Conservation (phyloP, 1,140 invertebrate species). For the Cardiocondyla obscurior region DNA sequence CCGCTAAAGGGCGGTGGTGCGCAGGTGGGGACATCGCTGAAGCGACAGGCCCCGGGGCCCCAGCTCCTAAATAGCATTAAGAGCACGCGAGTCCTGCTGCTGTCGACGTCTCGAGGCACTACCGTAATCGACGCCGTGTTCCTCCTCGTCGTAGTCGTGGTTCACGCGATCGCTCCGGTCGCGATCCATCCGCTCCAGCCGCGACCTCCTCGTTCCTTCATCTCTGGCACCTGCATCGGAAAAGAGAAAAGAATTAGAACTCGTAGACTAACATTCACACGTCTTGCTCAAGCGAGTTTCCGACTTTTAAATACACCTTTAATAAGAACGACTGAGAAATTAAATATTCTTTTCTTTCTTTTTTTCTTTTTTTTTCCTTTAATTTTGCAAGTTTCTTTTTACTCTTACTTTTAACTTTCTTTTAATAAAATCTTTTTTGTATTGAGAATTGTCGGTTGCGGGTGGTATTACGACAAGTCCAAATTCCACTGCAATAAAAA, state of each 20-base stretch:
- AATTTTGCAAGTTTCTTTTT: too few relatives aligned
- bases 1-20: constrained; percentile 82
- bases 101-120: constrained; percentile 77
- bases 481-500: not conserved
- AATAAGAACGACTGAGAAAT: too few relatives aligned
- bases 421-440: not conserved
- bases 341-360: too few relatives aligned
- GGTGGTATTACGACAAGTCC: not conserved
- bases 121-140: constrained; percentile 75
- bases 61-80: constrained; percentile 83
- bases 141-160: constrained; percentile 80
- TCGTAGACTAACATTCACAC: not conserved
- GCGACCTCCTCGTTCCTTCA: constrained; percentile 78
- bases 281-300: constrained; percentile 12
- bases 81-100: constrained; percentile 80
- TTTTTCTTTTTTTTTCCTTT: too few relatives aligned
- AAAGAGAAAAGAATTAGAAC: not conserved
- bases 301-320: too few relatives aligned
- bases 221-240: constrained; percentile 70
- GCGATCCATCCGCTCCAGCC: constrained; percentile 77
- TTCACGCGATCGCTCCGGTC: constrained; percentile 77
- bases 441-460: not conserved
- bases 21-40: constrained; percentile 82
- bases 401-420: not conserved
- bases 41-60: constrained; percentile 83